Percentiles rank a stretch among this genome's conserved stretches.
Evolutionary conservation across 2,113 vertebrate species (phyloP).

Genomic region (Aegithalos caudatus): DNA sequence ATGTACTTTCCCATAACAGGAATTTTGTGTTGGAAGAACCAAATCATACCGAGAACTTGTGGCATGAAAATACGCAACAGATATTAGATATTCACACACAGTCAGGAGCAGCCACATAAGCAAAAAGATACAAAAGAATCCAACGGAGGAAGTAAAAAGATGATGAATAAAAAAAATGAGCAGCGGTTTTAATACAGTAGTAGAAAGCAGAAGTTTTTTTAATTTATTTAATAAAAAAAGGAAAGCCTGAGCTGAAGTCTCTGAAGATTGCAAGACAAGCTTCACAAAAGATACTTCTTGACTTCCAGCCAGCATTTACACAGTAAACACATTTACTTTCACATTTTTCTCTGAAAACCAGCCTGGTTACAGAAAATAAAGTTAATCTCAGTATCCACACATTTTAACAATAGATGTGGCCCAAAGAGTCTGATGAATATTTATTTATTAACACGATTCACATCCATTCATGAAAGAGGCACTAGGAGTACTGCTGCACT

Average conservation of each 20-base stretch:
- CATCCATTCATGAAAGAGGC: neutral
- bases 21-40: neutral
- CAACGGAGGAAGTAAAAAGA: neutral
- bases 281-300: neutral
- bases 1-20: neutral
- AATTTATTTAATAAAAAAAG: neutral
- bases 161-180: neutral
- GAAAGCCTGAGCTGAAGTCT: neutral
- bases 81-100: neutral
- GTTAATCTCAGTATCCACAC: neutral
- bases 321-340: neutral
- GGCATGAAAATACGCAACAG: neutral
- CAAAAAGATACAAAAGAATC: neutral
- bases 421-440: neutral
- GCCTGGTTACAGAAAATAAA: slow-evolving; percentile 1
- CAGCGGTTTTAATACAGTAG: neutral
- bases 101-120: neutral
- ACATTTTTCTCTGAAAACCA: neutral
- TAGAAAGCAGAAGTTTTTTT: neutral
- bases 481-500: neutral
- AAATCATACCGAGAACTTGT: neutral
- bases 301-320: slow-evolving; percentile 11
- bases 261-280: neutral
- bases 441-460: slow-evolving; percentile 5
- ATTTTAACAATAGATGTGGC: neutral